Base-by-base conservation (phyloP, 2,888 invertebrate genomes). In the Bellardia bayeri region DNA sequence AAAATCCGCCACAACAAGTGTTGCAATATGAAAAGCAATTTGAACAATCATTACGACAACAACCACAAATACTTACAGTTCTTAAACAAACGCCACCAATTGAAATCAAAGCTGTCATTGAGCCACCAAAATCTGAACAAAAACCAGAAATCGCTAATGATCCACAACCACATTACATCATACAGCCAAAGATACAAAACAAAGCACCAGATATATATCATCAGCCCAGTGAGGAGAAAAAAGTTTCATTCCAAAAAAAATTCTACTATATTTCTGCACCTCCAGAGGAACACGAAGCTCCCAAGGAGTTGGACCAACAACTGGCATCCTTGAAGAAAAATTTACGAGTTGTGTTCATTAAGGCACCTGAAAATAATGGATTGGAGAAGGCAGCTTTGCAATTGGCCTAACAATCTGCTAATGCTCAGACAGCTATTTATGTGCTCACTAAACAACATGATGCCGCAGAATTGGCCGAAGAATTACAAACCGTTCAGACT, bases 281-380 rank as follows among this genome's bases (percentile, higher is more conserved):
- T 0, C 86, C 89, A 51, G 90, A 90, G n/a, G 89, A 89, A 2
- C 42, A 58, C 54, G 88, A 84, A 51, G 2, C 51, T 0, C 63
- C 86, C 11, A 74, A 81, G 3, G 75, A 88, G 2, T 64, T 88
- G 7, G 71, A 89, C 9, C 37, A 88, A n/a, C 87, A 87, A 16
- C 69, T 89, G 8, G 71, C 45, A 0, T 54, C 87, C 64, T 3
- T 89, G 1, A 90, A 88, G 40, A 90, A 89, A 75, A 91, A 91
- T n/a, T 63, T 91, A 7, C 90, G 90, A 2, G 89, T 91, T 7
- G 64, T 91, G 2, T 91, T 91, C 45, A 90, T 91, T 37, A 90
- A 89, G 69, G 87, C 90, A 1, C 91, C 91, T 9, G 90, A 90
- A 83, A 89, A 89, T 33, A 90, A 90, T 75, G 89, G 85, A 7